Evolutionary conservation across 2,113 vertebrate species (phyloP).

Genomic region (Tapirus terrestris): DNA sequence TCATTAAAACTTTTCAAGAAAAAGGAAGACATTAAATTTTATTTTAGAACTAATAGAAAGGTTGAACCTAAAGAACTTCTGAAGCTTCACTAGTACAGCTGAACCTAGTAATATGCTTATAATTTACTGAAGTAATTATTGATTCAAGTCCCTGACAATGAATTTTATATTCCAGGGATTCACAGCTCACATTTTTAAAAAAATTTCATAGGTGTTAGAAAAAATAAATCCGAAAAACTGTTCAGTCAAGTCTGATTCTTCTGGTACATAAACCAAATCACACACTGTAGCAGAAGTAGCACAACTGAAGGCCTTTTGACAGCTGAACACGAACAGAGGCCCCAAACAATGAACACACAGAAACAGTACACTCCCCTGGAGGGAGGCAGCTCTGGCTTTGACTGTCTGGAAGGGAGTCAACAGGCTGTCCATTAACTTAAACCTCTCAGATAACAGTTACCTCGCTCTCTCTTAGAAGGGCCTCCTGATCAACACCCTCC

Average conservation of each 20-base stretch:
- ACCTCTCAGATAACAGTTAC: background rate
- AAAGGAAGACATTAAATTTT: slow-evolving; percentile 54
- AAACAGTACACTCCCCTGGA: background rate
- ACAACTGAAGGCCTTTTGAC: background rate
- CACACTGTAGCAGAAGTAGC: background rate
- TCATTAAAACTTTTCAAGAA: slow-evolving; percentile 40
- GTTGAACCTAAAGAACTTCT: slow-evolving; percentile 22
- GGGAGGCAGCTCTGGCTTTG: background rate
- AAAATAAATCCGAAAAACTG: slow-evolving; percentile 63
- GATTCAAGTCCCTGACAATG: slow-evolving; percentile 75
- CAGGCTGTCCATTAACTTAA: background rate
- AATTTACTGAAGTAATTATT: slow-evolving; percentile 84
- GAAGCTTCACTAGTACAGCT: slow-evolving; percentile 51
- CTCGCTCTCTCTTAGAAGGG: background rate
- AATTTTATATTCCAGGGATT: slow-evolving; percentile 81
- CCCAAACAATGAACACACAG: background rate
- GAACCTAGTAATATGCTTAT: slow-evolving; percentile 70
- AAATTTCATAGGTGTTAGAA: slow-evolving; percentile 69
- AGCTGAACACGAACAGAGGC: slow-evolving; percentile 29
- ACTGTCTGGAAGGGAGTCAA: background rate
- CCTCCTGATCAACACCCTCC: background rate
- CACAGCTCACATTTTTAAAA: slow-evolving; percentile 75
- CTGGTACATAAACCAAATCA: background rate
- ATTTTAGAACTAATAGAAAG: slow-evolving; percentile 71
- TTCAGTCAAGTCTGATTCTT: slow-evolving; percentile 78